Evolutionary conservation across 2,888 invertebrate species (phyloP), one percentile per base, ranked within the genome.

Genomic region (Troides oblongomaculatus): DNA sequence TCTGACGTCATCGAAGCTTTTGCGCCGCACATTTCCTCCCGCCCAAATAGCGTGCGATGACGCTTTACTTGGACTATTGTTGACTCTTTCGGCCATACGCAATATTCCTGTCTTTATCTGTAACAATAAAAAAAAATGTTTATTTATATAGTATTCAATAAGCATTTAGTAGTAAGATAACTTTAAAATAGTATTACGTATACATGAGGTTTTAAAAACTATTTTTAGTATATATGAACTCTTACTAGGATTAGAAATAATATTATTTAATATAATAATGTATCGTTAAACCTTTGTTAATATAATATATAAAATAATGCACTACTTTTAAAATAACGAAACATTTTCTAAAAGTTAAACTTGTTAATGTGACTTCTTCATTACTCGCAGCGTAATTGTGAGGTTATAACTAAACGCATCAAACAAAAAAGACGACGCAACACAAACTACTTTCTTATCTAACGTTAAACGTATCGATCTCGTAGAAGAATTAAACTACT

Each of bases 1-100:
- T 46, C 66, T 72, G 66, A 69, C 36, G 21, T 64, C 65, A 64
- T 43, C 65, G 36, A 68, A 50, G 64, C 56, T 68, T 59, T 77
- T 81, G 74, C 78, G 78, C 82, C 82, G 80, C 75, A 74, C 88
- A 88, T 88, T 82, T 74, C 81, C 79, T 59, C 78, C 74, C 74
- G 90, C 88, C 90, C 90, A 87, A 83, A 85, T 82, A 85, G 90
- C 89, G 91, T 86, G 81, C 88, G 82, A 80, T 69, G 90, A 90
- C 90, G 91, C 91, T 79, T 83, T 84, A 75, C 79, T 84, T 85
- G 90, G 91, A 90, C 90, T 87, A 64, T 75, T 78, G 77, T 81
- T 81, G 79, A 84, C 84, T 83, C 85, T 87, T 83, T 88, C 87
- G 89, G 87, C 92, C 92, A 92, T 92, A 83, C 92, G 92, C 91